Evolutionary conservation across 2,113 vertebrate genomes (phyloP), one percentile per base, ranked within the genome.

Genomic region (Serinus canaria): DNA sequence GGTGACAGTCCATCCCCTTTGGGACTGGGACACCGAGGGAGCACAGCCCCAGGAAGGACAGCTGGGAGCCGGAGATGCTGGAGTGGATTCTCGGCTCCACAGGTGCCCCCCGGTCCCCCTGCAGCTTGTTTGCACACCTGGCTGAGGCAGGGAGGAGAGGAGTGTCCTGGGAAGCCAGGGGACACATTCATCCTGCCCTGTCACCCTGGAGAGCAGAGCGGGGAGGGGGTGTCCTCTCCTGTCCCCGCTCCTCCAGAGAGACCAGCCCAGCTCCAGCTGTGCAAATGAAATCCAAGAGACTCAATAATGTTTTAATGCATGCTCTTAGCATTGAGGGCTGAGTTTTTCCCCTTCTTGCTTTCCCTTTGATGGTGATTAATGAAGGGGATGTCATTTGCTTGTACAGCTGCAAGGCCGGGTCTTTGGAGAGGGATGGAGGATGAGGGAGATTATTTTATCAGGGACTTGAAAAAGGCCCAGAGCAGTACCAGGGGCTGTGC

Each of bases 391-490:
- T 83, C 30, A 21, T 95, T 88, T 96, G 92, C 95, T 96, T 96
- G 96, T 74, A 86, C 96, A 96, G 94, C 92, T 96, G 96, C 75
- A 39, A 83, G 75, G 84, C 81, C 5, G 12, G 52, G 84, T 75
- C 94, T 62, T 56, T 43, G 68, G 63, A 86, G 68, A 88, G 81
- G 83, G 64, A 23, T n/a, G 37, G 66, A 76, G 47, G 47, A 43
- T 25, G 83, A 74, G 77, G 84, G 94, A 37, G 75, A 44, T 86
- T 9, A 67, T 86, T 96, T 90, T 35, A 63, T 66, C 63, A 68
- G 66, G 64, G 56, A 33, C 39, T 44, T 82, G 66, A 81, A 66
- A 87, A 41, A 63, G 73, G 80, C 43, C 59, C 76, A n/a, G 94
- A 90, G 47, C 90, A 62, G 80, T 3, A 7, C 19, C 60, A 13